Conservation (phyloP, 2,888 invertebrate species). For the Pseudeuparius sepicola region DNA sequence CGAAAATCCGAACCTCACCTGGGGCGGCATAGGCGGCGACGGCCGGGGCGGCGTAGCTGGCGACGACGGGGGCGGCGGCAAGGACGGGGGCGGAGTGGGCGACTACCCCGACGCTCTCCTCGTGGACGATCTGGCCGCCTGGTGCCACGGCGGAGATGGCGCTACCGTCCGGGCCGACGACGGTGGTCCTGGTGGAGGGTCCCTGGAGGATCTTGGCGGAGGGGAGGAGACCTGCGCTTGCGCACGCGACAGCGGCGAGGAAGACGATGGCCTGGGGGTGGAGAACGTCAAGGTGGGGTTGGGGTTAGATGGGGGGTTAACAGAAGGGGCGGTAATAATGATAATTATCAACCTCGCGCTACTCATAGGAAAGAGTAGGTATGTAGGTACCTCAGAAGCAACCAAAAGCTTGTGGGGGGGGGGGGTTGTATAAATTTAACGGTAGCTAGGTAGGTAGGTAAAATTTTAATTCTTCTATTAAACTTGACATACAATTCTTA, state of each 20-base stretch:
- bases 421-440: no score
- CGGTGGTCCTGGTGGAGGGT: slow-evolving; percentile 25
- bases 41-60: slow-evolving; percentile 16
- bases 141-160: slow-evolving; percentile 25
- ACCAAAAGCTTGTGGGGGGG: no score
- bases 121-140: slow-evolving; percentile 24
- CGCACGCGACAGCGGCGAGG: slow-evolving; percentile 23
- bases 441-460: no score
- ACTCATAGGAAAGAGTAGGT: no score
- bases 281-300: slow-evolving; percentile 9
- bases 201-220: slow-evolving; percentile 24
- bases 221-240: slow-evolving; percentile 19
- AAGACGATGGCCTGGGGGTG: slow-evolving; percentile 16
- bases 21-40: slow-evolving; percentile 14
- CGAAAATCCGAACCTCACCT: no score
- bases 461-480: no score
- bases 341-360: no score
- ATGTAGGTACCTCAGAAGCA: no score
- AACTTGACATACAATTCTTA: no score
- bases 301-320: slow-evolving; percentile 6
- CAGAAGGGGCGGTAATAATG: no score
- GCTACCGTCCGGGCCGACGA: slow-evolving; percentile 27
- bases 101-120: slow-evolving; percentile 22
- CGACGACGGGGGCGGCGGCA: slow-evolving; percentile 9
- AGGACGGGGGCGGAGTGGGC: slow-evolving; percentile 20